phyloP scores from a whole-genome alignment of 2,797 vertebrate species.

The Molossus alvarezi region DNA sequence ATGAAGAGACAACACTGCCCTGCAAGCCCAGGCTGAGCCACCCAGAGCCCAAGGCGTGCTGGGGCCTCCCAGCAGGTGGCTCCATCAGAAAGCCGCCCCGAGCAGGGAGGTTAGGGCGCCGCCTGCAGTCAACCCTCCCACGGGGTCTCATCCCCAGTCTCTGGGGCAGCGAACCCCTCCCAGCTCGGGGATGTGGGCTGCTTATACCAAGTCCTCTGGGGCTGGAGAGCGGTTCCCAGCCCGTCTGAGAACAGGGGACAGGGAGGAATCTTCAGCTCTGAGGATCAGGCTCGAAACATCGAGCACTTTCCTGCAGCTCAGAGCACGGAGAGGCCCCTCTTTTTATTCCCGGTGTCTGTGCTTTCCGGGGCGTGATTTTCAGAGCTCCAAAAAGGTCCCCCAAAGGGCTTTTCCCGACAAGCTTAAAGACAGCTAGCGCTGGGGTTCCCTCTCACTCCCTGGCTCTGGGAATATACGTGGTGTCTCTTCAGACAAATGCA shows the following conservation, averaged over 20 bases:
- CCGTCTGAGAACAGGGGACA: neutral
- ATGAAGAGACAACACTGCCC: neutral
- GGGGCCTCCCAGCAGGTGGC: too few species aligned
- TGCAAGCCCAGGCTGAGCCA: neutral
- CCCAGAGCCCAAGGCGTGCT: neutral
- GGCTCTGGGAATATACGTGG: neutral
- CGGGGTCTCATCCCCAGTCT: neutral
- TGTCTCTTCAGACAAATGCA: neutral
- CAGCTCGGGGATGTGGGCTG: neutral
- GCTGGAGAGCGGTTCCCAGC: neutral
- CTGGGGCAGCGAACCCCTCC: rapidly evolving
- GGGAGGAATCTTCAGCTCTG: neutral
- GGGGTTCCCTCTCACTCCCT: neutral
- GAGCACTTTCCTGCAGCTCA: neutral
- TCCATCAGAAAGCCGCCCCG: neutral
- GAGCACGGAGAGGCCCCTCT: neutral
- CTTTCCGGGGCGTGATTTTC: neutral
- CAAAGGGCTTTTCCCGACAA: neutral
- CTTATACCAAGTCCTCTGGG: neutral
- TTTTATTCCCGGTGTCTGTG: neutral
- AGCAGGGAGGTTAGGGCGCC: rapidly evolving
- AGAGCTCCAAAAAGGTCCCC: neutral
- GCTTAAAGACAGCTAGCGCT: neutral
- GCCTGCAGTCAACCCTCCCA: neutral
- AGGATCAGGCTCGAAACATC: neutral